Base-by-base conservation (phyloP, 2,797 vertebrate species). In the Merluccius polli region DNA sequence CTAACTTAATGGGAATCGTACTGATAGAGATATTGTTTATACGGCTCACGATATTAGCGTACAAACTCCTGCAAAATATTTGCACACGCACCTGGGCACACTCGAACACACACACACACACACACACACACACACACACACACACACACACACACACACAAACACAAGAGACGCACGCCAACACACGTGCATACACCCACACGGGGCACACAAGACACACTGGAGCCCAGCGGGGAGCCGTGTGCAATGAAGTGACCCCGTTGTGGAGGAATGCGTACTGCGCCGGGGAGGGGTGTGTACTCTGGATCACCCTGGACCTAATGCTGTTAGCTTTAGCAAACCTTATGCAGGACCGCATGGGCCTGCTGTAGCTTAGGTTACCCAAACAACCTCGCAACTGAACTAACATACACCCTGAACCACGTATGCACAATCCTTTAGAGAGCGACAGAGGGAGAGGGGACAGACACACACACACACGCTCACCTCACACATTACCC, bases 321-420 rank as follows among this genome's bases (percentile, higher is more conserved):
- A 77, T 13, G 72, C 76, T 81, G 84, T 86, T 87, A 77, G 85
- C 86, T 87, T 87, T 74, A 84, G 80, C 82, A 83, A 80, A 83
- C 27, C 86, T 89, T 87, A 73, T 75, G 84, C 85, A 78, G 73
- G 12, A 77, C 80, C 74, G 73, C 72, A 79, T 82, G 77, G 79
- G 52, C 78, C 83, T 88, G 81, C 74, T 76, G 68, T 71, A 78
- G 80, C 76, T 75, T 84, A 82, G 79, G 82, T 82, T 85, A 82
- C 81, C 74, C 84, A 90, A 92, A 92, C 84, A 91, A 83, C 69
- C 63, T 73, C n/a, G 65, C 84, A 91, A 87, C 90, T 92, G 85
- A 91, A 86, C 84, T 30, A 91, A 84, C 82, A 85, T 33, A 77
- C 76, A 70, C 31, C 32, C 38, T n/a, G 52, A 21, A 15, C 11